These are phyloP conservation scores for Geophilus truncorum DNA, from an alignment of 2,888 invertebrate species.

Conservation along the genomic window DNA sequence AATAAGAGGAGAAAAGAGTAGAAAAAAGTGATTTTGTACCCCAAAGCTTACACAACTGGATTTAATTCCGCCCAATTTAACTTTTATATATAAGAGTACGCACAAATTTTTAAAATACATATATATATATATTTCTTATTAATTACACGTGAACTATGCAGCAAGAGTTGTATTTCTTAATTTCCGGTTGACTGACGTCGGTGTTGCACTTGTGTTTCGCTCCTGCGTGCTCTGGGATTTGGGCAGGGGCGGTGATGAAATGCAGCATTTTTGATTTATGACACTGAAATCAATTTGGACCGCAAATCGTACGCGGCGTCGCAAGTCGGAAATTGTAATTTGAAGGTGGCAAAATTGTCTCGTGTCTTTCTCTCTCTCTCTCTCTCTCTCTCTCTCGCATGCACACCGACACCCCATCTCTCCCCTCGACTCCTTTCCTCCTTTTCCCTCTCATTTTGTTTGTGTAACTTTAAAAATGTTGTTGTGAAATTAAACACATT, in stretches of 20 bases:
- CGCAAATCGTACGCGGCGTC: not conserved
- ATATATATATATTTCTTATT: not conserved
- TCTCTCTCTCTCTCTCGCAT: not conserved
- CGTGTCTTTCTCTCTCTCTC: not conserved
- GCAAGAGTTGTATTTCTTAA: not conserved
- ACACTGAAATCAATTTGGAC: not conserved
- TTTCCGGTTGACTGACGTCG: not conserved
- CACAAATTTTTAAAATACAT: no score
- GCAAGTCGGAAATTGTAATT: not conserved
- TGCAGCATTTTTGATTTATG: not conserved
- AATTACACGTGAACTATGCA: not conserved
- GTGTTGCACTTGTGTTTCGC: not conserved
- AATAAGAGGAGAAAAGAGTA: not conserved
- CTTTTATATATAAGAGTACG: not conserved
- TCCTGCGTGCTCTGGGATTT: not conserved
- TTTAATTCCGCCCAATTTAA: not conserved
- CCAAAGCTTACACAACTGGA: no score
- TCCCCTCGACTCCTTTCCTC: no score
- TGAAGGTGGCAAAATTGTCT: not conserved
- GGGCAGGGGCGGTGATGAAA: not conserved
- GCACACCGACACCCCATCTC: no score
- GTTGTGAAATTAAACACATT: not conserved
- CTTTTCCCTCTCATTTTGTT: not conserved
- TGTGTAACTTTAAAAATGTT: no score
- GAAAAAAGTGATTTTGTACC: not conserved